A percentile compares a stretch with the other conserved stretches of the same genome.
These are phyloP conservation scores for Turritopsis dohrnii DNA, from an alignment of 30 jellyfish, hydroid and myxozoan species.

Conservation along the genomic window DNA sequence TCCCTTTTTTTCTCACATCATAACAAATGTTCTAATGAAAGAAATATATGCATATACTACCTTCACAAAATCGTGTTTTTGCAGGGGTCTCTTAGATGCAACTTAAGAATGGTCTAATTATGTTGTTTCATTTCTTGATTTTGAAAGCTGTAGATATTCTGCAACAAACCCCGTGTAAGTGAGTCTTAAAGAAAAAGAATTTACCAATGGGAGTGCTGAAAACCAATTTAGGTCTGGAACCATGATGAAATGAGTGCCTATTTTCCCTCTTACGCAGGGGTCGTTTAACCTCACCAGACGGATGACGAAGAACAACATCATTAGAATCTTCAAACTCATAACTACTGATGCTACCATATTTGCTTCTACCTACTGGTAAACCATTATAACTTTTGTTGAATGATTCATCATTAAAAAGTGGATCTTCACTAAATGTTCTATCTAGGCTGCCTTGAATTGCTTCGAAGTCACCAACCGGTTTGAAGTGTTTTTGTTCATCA, in stretches of 20 bases:
- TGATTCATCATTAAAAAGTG: not conserved
- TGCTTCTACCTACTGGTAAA: no score
- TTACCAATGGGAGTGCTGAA: not conserved
- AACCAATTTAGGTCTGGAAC: not conserved
- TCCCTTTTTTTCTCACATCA: no score
- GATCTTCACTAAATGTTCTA: constrained; percentile 6
- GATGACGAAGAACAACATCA: not conserved
- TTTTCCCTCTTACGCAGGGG: not conserved
- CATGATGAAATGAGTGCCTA: constrained; percentile 8
- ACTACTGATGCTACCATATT: no score
- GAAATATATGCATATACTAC: no score
- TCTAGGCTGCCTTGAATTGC: constrained; percentile 14
- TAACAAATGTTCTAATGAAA: no score
- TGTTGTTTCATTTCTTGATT: not conserved
- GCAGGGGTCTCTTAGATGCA: no score
- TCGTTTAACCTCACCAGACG: not conserved
- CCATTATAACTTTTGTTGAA: not conserved
- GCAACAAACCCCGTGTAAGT: not conserved
- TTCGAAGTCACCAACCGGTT: constrained; percentile 10
- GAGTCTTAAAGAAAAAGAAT: not conserved
- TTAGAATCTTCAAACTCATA: not conserved
- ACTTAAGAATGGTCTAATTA: not conserved
- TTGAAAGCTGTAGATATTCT: not conserved
- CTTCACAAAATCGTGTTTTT: no score
- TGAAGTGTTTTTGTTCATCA: not conserved